Base-by-base conservation (phyloP, 2,888 invertebrate species). In the Ecdyonurus torrentis region DNA sequence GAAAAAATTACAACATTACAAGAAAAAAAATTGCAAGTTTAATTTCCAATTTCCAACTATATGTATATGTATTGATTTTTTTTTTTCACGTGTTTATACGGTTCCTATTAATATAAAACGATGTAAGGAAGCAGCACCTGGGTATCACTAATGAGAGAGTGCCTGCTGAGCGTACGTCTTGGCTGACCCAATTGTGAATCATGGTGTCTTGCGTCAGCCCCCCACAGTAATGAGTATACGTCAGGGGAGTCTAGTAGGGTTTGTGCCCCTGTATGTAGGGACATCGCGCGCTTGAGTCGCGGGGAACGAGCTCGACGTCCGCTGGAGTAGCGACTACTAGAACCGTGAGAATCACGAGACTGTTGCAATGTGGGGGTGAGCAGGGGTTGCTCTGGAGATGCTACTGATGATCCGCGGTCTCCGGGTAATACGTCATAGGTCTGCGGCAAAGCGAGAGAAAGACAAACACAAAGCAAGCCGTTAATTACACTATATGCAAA, bases 71-170 rank as follows among this genome's bases (percentile, higher is more conserved):
- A n/a, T n/a, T n/a, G n/a, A n/a, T n/a, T n/a, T n/a, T n/a, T n/a
- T n/a, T n/a, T n/a, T n/a, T n/a, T n/a, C n/a, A n/a, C n/a, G n/a
- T n/a, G n/a, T n/a, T n/a, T n/a, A n/a, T n/a, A n/a, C n/a, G n/a
- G n/a, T n/a, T n/a, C n/a, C n/a, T n/a, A n/a, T n/a, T n/a, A n/a
- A n/a, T n/a, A n/a, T n/a, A n/a, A n/a, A n/a, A n/a, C n/a, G n/a
- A n/a, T n/a, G n/a, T n/a, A n/a, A n/a, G n/a, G n/a, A n/a, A n/a
- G n/a, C n/a, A n/a, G 23, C 73, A 84, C 85, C 72, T 83, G 81
- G 2, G 84, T 83, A 70, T 85, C 85, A 69, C 83, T 83, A 61
- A 83, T 82, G 65, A 84, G 77, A 1, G 85, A 85, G 67, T 83
- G 83, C 64, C 84, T 74, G 71, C 85, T 85, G 62, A 81, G 78